Percentiles rank a stretch among this genome's conserved stretches.
Conservation (phyloP, 2,113 vertebrate species). For the Tragelaphus imberbis region DNA sequence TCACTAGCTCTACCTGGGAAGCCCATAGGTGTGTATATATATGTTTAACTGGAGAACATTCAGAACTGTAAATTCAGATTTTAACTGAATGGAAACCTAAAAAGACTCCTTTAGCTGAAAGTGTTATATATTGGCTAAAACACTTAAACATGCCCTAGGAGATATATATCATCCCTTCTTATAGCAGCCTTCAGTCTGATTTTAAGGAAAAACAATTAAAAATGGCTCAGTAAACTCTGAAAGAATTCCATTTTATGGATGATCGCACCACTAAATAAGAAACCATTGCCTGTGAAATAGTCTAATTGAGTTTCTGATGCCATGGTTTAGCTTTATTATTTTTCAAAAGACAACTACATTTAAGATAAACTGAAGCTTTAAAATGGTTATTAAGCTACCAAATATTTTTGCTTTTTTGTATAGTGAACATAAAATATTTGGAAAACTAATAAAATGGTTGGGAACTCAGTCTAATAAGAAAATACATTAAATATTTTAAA, state of each 20-base stretch:
- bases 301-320: slow-evolving; percentile 62
- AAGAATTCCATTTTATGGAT: slow-evolving; percentile 65
- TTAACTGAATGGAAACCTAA: not conserved
- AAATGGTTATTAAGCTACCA: not conserved
- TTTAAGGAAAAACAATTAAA: slow-evolving; percentile 66
- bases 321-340: slow-evolving; percentile 41
- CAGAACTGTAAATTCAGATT: not conserved
- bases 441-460: slow-evolving; percentile 17
- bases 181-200: not conserved
- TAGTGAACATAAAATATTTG: not conserved
- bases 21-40: not conserved
- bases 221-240: slow-evolving; percentile 59
- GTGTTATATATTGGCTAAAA: not conserved
- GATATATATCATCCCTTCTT: not conserved
- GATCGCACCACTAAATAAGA: slow-evolving; percentile 67
- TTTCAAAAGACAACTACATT: slow-evolving; percentile 36
- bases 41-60: not conserved
- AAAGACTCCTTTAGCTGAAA: not conserved
- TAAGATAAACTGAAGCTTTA: slow-evolving; percentile 18
- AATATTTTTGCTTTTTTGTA: not conserved
- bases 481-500: not conserved
- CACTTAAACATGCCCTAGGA: not conserved
- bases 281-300: slow-evolving; percentile 63
- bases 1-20: not conserved
- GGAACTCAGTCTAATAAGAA: slow-evolving; percentile 4